Evolutionary conservation across 2,113 vertebrate species (phyloP).

Genomic region (Sphyrna mokarran): DNA sequence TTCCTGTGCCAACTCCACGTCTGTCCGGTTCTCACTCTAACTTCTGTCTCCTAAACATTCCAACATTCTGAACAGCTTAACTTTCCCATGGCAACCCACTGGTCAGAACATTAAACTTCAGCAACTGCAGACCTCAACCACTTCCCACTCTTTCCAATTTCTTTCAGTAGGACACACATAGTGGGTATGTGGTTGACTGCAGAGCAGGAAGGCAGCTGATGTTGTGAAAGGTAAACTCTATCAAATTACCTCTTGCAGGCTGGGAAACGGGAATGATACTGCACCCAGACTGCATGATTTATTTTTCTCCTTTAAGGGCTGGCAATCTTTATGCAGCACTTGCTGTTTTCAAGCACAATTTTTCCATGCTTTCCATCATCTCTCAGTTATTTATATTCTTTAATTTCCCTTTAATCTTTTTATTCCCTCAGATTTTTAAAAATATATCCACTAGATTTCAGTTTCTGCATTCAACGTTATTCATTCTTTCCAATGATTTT

Average conservation of each 20-base stretch:
- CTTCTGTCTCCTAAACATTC: neutral
- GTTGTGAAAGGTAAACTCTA: neutral
- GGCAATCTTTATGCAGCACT: neutral
- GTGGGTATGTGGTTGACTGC: neutral
- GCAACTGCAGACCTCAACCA: neutral
- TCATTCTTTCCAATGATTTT: neutral
- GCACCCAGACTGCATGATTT: neutral
- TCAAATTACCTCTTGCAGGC: neutral
- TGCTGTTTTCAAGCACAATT: neutral
- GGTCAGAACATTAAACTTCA: neutral
- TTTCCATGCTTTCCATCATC: neutral
- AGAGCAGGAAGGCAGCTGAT: neutral
- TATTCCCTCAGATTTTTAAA: neutral
- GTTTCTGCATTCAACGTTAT: neutral
- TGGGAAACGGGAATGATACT: neutral
- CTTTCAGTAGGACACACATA: neutral
- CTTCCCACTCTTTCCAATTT: neutral
- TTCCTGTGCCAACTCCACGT: neutral
- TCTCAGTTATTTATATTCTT: neutral
- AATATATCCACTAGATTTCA: neutral
- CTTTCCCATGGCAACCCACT: neutral
- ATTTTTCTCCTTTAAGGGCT: neutral
- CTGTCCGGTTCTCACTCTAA: neutral
- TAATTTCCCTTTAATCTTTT: neutral
- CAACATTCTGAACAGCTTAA: neutral